A percentile compares a stretch with the other conserved stretches of the same genome.
phyloP scores from a whole-genome alignment of 2,888 invertebrate genomes.

The Malachius bipustulatus region DNA sequence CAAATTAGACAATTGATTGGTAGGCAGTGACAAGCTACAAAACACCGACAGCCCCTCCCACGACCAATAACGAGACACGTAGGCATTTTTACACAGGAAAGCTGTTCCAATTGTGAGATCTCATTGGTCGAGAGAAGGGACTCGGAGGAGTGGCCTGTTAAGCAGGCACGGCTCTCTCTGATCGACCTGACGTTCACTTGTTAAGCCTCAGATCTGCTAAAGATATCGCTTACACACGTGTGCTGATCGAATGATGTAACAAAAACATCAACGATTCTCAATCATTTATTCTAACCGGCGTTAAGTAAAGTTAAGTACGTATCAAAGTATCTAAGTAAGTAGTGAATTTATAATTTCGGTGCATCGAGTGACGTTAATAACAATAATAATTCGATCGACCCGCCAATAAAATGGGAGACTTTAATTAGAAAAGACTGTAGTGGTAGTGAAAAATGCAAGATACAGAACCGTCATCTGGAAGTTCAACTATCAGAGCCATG shows the following conservation, averaged over 20 bases:
- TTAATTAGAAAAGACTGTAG: too few species aligned
- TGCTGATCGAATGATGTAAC: not conserved
- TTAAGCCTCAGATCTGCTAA: slow-evolving; percentile 32
- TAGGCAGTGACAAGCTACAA: slow-evolving; percentile 23
- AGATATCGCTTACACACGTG: slow-evolving; percentile 11
- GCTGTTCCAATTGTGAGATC: slow-evolving; percentile 18
- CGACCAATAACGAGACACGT: slow-evolving; percentile 22
- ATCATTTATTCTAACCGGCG: too few species aligned
- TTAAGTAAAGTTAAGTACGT: too few species aligned
- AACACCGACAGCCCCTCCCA: slow-evolving; percentile 21
- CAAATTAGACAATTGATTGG: slow-evolving; percentile 33
- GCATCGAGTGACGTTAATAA: too few species aligned
- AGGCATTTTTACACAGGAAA: slow-evolving; percentile 26
- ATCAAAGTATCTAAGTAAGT: too few species aligned
- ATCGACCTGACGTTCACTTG: slow-evolving; percentile 33
- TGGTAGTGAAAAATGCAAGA: slow-evolving; percentile 32
- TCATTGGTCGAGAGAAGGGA: slow-evolving; percentile 26
- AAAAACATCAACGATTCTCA: too few species aligned
- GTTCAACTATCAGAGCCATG: slow-evolving; percentile 28
- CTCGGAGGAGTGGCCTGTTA: slow-evolving; percentile 25
- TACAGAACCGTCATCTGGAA: slow-evolving; percentile 28
- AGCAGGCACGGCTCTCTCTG: too few species aligned
- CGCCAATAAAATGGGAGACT: too few species aligned
- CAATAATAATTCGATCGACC: too few species aligned
- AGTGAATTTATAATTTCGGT: too few species aligned